Conservation (phyloP, 2,113 vertebrate genomes). For the Corythornis vintsioides region DNA sequence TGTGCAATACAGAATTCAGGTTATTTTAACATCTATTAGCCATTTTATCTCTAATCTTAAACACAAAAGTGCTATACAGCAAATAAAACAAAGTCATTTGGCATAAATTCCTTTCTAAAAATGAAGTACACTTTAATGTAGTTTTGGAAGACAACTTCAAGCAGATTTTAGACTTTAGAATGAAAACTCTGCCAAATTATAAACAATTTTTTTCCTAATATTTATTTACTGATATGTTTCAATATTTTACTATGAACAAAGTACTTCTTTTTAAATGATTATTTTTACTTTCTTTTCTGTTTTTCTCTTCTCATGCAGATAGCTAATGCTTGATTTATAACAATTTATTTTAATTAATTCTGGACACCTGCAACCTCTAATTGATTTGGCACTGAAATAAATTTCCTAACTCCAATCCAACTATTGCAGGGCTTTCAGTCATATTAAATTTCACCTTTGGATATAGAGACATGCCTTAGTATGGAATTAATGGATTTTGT, state of each 20-base stretch:
- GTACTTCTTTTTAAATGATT: neutral
- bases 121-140: too few relatives aligned
- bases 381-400: conserved; percentile 51
- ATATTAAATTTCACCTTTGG: neutral
- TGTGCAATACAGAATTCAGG: too few relatives aligned
- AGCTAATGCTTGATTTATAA: conserved; percentile 25
- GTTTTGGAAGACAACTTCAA: too few relatives aligned
- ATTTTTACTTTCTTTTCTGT: neutral
- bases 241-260: neutral
- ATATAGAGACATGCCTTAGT: neutral
- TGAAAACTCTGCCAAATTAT: too few relatives aligned
- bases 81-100: too few relatives aligned
- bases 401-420: conserved; percentile 23
- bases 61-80: too few relatives aligned
- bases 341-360: conserved; percentile 63
- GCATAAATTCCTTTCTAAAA: too few relatives aligned
- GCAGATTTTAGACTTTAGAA: too few relatives aligned
- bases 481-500: neutral
- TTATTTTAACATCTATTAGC: too few relatives aligned
- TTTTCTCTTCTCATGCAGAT: neutral
- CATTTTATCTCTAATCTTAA: too few relatives aligned
- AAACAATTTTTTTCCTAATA: neutral
- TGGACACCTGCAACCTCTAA: conserved; percentile 55
- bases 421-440: neutral
- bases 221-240: neutral